These are phyloP conservation scores for Drosophila siamana DNA, from an alignment of 2,888 invertebrate genomes.

Conservation along the genomic window DNA sequence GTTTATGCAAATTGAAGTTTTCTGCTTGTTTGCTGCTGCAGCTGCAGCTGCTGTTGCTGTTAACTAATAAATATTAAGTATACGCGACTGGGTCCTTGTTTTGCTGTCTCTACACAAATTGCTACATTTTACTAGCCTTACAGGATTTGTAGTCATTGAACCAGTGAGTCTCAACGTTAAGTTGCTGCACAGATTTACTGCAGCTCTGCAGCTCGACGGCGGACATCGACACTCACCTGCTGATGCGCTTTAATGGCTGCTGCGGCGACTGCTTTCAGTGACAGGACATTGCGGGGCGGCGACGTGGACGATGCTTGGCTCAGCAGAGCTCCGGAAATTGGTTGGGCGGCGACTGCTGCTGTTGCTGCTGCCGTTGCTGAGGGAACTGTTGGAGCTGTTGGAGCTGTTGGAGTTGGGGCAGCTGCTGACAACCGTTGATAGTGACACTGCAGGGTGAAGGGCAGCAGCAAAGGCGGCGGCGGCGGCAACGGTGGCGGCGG, in stretches of 20 bases:
- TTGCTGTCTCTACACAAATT: constrained; percentile 55
- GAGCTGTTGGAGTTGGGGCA: not conserved
- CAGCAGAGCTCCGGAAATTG: constrained; percentile 15
- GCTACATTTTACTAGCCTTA: constrained; percentile 53
- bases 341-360: constrained; percentile 5
- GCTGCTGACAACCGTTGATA: constrained; percentile 31
- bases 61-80: constrained; percentile 80
- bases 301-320: not conserved
- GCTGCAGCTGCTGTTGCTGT: constrained; percentile 40
- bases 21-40: constrained; percentile 43
- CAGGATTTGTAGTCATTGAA: constrained; percentile 55
- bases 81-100: constrained; percentile 55
- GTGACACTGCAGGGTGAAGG: constrained; percentile 31
- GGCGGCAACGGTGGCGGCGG: constrained; percentile 72
- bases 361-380: not conserved
- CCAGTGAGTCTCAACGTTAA: constrained; percentile 31
- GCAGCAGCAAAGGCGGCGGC: constrained; percentile 56
- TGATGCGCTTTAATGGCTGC: constrained; percentile 74
- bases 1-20: constrained; percentile 82
- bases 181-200: constrained; percentile 26
- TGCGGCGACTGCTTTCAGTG: constrained; percentile 67
- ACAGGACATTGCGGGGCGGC: constrained; percentile 50
- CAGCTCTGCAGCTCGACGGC: not conserved
- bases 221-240: constrained; percentile 73
- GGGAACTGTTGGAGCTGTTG: not conserved